A percentile compares a stretch with the other conserved stretches of the same genome.
phyloP scores from a whole-genome alignment of 2,113 vertebrate species.

The Anoura caudifer region DNA sequence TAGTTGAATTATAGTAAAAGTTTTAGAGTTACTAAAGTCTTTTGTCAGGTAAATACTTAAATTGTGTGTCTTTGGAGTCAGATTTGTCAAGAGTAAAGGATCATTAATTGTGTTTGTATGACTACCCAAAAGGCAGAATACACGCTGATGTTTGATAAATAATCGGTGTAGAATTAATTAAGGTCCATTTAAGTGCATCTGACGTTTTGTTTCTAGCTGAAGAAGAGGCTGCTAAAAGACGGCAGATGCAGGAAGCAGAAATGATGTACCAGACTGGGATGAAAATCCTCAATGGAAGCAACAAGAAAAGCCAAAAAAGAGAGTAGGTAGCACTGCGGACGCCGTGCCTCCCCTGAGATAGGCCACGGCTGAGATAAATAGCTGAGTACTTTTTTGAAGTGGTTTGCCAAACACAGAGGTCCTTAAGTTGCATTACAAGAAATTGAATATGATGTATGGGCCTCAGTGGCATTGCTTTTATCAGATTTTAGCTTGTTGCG shows the following conservation, averaged over 20 bases:
- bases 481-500: neutral
- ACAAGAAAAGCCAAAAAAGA: slow-evolving; percentile 90
- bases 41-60: neutral
- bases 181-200: neutral
- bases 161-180: neutral
- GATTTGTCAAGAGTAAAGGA: neutral
- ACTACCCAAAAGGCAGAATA: neutral
- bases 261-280: slow-evolving; percentile 91
- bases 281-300: slow-evolving; percentile 91
- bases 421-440: neutral
- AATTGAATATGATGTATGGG: neutral
- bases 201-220: slow-evolving; percentile 83
- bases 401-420: neutral
- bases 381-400: neutral
- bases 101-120: neutral
- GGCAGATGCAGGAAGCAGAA: slow-evolving; percentile 91
- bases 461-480: neutral
- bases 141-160: neutral
- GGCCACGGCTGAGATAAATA: neutral
- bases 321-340: slow-evolving; percentile 84
- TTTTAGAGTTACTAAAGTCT: neutral
- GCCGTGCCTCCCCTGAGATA: neutral
- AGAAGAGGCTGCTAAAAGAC: slow-evolving; percentile 90
- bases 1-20: neutral
- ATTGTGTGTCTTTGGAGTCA: neutral